Evolutionary conservation across 2,113 vertebrate genomes (phyloP).

Genomic region (Okapia johnstoni): DNA sequence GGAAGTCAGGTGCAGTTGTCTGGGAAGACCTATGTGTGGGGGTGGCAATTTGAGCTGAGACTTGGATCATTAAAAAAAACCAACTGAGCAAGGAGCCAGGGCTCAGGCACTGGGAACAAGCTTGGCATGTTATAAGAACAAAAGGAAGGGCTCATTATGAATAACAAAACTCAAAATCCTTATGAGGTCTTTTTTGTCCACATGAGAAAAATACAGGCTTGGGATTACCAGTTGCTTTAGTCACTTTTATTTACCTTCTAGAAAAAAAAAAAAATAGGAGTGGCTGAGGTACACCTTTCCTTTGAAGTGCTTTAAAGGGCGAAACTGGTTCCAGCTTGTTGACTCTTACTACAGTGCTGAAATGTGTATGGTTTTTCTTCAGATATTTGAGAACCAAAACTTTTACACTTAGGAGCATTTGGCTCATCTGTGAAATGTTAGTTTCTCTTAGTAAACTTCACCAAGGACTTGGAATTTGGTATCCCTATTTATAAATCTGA

Average conservation of each 20-base stretch:
- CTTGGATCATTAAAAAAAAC: neutral
- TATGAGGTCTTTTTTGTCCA: neutral
- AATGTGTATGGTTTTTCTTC: neutral
- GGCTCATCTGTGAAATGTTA: neutral
- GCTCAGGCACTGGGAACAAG: neutral
- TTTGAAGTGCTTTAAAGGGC: neutral
- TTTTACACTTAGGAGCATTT: neutral
- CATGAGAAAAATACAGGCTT: neutral
- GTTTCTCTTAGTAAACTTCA: neutral
- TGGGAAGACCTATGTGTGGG: neutral
- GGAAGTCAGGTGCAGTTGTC: neutral
- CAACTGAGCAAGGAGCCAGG: neutral
- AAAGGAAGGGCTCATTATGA: neutral
- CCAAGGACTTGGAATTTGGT: neutral
- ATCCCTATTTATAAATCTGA: neutral
- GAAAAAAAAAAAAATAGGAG: neutral
- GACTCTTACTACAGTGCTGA: neutral
- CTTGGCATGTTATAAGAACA: neutral
- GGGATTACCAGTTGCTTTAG: neutral
- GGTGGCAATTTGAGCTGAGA: neutral
- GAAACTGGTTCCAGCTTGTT: constrained; percentile 34
- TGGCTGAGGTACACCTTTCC: neutral
- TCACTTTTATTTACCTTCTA: constrained; percentile 9
- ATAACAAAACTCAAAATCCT: neutral
- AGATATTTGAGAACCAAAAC: constrained; percentile 5